Percentiles rank a stretch among this genome's conserved stretches.
Evolutionary conservation across 1,140 invertebrate species (phyloP).

Genomic region (Acromyrmex charruanus): DNA sequence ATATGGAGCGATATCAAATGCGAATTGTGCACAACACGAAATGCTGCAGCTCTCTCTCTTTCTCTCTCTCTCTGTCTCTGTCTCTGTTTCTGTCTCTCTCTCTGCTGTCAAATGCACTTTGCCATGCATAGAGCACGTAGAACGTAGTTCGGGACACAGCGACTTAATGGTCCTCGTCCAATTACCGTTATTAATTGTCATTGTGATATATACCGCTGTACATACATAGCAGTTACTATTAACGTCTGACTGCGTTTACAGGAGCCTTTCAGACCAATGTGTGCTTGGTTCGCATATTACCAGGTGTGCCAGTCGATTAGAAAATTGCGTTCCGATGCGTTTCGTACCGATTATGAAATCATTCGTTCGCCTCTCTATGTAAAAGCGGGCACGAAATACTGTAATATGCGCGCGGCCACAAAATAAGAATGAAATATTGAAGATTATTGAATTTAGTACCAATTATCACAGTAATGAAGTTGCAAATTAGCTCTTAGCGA

Average conservation of each 20-base stretch:
- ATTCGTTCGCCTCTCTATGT: no score
- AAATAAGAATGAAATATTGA: neutral
- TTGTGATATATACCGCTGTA: constrained; percentile 68
- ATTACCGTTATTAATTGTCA: constrained; percentile 76
- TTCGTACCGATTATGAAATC: neutral
- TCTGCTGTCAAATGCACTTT: constrained; percentile 38
- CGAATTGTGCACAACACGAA: constrained; percentile 29
- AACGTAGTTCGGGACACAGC: constrained; percentile 46
- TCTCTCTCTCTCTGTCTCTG: neutral
- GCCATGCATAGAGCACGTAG: neutral
- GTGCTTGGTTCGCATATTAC: neutral
- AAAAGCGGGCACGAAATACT: neutral
- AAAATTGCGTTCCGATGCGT: constrained; percentile 48
- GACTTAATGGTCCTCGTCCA: constrained; percentile 73
- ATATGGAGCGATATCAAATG: constrained; percentile 46
- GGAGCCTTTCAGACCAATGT: neutral
- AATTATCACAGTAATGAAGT: constrained; percentile 3
- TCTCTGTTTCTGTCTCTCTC: neutral
- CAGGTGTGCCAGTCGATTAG: constrained; percentile 4
- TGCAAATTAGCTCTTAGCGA: neutral
- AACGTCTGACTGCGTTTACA: constrained; percentile 33
- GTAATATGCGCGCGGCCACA: neutral
- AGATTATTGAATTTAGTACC: constrained; percentile 30
- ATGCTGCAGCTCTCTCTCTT: neutral
- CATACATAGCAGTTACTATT: constrained; percentile 32